Conservation (phyloP, 2,888 invertebrate genomes). For the Actias luna region DNA sequence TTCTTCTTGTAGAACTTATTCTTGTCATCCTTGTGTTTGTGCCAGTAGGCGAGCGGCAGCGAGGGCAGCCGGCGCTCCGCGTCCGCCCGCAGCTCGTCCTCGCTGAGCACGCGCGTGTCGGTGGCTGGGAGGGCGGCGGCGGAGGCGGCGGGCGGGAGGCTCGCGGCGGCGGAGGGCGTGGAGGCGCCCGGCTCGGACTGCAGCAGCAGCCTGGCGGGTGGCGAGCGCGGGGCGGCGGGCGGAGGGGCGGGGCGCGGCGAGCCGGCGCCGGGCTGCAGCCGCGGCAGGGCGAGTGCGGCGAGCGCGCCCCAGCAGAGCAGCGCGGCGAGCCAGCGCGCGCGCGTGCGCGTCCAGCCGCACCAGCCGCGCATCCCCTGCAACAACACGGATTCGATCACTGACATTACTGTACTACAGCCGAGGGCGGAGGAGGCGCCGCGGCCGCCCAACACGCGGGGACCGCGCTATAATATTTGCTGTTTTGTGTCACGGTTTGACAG, state of each 20-base stretch:
- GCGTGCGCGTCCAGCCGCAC: conserved; percentile 55
- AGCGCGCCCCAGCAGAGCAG: conserved; percentile 69
- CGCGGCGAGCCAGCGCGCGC: conserved; percentile 66
- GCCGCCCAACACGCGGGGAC: background rate
- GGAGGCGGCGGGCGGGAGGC: conserved; percentile 24
- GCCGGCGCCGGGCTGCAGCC: conserved; percentile 45
- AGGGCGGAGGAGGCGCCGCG: background rate
- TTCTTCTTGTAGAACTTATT: conserved; percentile 84
- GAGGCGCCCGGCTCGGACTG: conserved; percentile 48
- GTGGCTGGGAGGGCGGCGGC: conserved; percentile 52
- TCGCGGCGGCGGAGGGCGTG: conserved; percentile 34
- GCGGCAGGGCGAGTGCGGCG: conserved; percentile 59
- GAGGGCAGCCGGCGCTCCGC: conserved; percentile 91
- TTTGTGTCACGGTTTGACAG: background rate
- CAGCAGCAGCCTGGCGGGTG: conserved; percentile 46
- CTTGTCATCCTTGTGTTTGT: conserved; percentile 90
- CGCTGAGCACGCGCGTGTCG: conserved; percentile 75
- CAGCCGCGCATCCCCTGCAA: conserved; percentile 71
- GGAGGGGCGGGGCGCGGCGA: conserved; percentile 35
- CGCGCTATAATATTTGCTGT: background rate
- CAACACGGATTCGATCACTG: conserved; percentile 15
- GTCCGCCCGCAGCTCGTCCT: conserved; percentile 89
- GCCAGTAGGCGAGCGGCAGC: conserved; percentile 93
- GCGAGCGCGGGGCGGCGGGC: conserved; percentile 36
- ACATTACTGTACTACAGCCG: background rate